A percentile compares a stretch with the other conserved stretches of the same genome.
phyloP scores from a whole-genome alignment of 2,797 vertebrate species.

The Sciurus carolinensis region DNA sequence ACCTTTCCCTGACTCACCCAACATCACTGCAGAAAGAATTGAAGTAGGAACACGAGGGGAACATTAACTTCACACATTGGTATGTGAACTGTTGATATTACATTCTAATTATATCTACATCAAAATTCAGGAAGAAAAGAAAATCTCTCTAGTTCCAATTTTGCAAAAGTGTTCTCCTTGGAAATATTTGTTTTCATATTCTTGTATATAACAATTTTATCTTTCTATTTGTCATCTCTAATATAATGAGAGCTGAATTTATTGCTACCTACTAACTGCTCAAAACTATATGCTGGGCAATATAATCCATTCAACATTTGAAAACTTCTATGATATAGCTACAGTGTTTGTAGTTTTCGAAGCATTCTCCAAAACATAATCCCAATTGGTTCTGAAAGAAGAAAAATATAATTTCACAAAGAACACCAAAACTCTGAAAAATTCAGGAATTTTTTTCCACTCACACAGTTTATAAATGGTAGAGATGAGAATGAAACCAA shows the following conservation, averaged over 20 bases:
- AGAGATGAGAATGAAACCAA: neutral
- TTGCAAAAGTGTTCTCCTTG: neutral
- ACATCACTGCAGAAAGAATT: neutral
- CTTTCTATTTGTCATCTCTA: neutral
- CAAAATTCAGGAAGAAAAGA: slow-evolving; percentile 12
- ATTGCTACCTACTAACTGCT: neutral
- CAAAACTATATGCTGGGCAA: neutral
- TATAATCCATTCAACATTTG: neutral
- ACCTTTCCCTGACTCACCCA: neutral
- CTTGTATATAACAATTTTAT: neutral
- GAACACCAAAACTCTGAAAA: neutral
- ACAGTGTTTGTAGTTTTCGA: neutral
- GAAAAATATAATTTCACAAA: neutral
- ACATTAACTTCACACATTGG: neutral
- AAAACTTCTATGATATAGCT: neutral
- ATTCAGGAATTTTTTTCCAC: neutral
- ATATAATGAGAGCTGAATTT: neutral
- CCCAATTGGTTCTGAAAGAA: neutral
- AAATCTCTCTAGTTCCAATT: neutral
- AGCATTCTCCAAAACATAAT: neutral
- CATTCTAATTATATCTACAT: slow-evolving; percentile 16
- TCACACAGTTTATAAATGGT: neutral
- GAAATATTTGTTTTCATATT: slow-evolving; percentile 19
- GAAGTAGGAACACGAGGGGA: neutral
- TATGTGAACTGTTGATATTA: neutral